Evolutionary conservation across 1,140 invertebrate species (phyloP), one percentile per base, ranked within the genome.

Genomic region (Eufriesea mexicana): DNA sequence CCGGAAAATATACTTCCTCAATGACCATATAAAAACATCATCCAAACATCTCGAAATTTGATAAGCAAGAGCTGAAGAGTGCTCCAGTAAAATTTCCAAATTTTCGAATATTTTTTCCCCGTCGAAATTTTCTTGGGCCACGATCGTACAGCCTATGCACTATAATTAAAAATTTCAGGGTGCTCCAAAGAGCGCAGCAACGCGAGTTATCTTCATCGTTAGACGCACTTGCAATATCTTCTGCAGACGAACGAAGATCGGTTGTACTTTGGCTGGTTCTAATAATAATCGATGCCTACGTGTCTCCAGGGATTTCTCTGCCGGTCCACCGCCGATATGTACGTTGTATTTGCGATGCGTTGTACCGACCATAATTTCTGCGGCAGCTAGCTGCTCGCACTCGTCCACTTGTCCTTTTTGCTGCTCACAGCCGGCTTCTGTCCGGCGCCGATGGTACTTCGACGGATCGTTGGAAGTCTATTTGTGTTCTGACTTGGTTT

Each of bases 271-370:
- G 54, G 79, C 79, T 83, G 77, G 62, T 86, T 89, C 87, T 89
- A 89, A 88, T 89, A 89, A 89, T 89, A 89, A 89, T 89, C 87
- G 55, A 89, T 84, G 84, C 67, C 61, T 75, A 68, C 78, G 64
- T 28, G 73, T 82, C 83, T 88, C 87, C 86, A 85, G 78, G 74
- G 83, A 75, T 88, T 87, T 88, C 86, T 75, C 75, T 67, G 51
- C 62, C 18, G 28, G 64, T 84, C 57, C 77, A 77, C 61, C 70
- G 77, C 78, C 72, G 72, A 88, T 79, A 87, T 55, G 49, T 64
- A 67, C 42, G 47, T 61, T 81, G 55, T 54, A 76, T 51, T 55
- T 28, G 54, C 28, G 55, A 74, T 54, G 4, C 59, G 35, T 83
- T 87, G 35, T 83, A 64, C 51, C 35, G 49, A 61, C 25, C 74